phyloP scores from a whole-genome alignment of 2,888 invertebrate species.

The Ecdyonurus torrentis region DNA sequence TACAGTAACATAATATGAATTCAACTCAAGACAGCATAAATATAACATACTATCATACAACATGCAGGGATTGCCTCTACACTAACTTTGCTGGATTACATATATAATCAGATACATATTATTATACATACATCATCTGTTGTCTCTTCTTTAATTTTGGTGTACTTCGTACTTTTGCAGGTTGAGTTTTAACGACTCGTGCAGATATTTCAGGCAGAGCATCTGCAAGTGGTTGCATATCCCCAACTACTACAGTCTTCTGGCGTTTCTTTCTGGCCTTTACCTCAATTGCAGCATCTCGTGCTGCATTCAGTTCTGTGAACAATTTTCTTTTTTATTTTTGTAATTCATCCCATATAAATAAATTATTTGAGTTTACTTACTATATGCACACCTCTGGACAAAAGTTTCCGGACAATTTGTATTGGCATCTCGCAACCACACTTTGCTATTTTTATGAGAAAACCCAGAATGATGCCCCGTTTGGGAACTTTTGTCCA shows the following conservation, averaged over 20 bases:
- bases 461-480: background rate
- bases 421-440: too few species aligned
- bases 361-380: too few species aligned
- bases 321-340: too few species aligned
- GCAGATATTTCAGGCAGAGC: constrained; percentile 6
- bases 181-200: background rate
- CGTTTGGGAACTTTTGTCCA: too few species aligned
- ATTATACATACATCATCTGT: constrained; percentile 3
- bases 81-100: background rate
- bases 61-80: too few species aligned
- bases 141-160: background rate
- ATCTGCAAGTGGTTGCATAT: constrained; percentile 9
- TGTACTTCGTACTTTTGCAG: constrained; percentile 3
- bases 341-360: too few species aligned
- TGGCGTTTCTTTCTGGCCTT: constrained; percentile 5
- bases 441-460: too few species aligned
- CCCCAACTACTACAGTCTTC: constrained; percentile 10
- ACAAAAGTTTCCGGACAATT: too few species aligned
- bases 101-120: background rate
- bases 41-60: too few species aligned
- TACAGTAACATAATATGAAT: too few species aligned
- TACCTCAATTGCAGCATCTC: background rate
- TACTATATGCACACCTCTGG: too few species aligned
- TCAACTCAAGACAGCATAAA: too few species aligned
- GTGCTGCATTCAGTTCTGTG: constrained; percentile 8